Percentiles rank a stretch among this genome's conserved stretches.
Evolutionary conservation across 2,888 invertebrate species (phyloP).

Genomic region (Dicroscelio sp.): DNA sequence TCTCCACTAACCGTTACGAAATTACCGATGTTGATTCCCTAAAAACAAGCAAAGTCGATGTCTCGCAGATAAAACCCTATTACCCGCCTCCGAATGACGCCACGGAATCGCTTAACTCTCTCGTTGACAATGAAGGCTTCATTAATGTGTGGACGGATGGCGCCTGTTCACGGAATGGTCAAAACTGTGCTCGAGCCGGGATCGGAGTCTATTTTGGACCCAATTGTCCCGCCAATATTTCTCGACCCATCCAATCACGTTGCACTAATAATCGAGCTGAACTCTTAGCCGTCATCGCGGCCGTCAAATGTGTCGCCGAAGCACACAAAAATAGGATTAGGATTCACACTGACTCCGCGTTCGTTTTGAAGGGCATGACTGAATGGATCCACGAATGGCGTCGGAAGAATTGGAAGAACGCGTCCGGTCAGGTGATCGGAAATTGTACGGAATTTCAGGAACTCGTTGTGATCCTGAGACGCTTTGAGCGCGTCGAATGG

Average conservation of each 20-base stretch:
- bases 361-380: neutral
- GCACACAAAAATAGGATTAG: neutral
- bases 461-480: too few species aligned
- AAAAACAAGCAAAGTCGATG: neutral
- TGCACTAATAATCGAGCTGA: slow-evolving; percentile 20
- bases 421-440: too few species aligned
- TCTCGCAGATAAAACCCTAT: slow-evolving; percentile 27
- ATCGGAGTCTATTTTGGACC: slow-evolving; percentile 12
- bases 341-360: slow-evolving; percentile 15
- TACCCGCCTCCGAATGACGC: neutral
- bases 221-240: neutral
- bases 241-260: neutral
- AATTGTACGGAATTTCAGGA: too few species aligned
- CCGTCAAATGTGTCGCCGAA: neutral
- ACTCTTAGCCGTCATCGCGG: neutral
- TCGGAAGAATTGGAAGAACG: neutral
- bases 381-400: neutral
- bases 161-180: neutral
- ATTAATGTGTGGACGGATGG: slow-evolving; percentile 10
- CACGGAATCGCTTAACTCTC: neutral
- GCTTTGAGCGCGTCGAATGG: too few species aligned
- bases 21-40: neutral
- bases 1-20: slow-evolving; percentile 1
- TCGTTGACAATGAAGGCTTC: neutral
- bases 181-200: neutral